These are phyloP conservation scores for Dendrolimus kikuchii DNA, from an alignment of 1,140 invertebrate species.

Conservation along the genomic window DNA sequence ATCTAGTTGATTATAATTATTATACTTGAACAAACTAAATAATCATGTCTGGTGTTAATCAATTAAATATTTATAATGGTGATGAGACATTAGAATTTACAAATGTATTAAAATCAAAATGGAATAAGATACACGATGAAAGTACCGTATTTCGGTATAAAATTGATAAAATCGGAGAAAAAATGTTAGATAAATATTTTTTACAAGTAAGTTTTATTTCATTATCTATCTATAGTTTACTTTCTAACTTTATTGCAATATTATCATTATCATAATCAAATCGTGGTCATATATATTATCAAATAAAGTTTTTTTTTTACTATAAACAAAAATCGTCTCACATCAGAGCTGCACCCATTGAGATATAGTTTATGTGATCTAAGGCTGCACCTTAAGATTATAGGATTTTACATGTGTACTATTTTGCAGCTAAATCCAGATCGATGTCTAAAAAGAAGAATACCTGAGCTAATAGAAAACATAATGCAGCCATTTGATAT, in stretches of 20 bases:
- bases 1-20: no score
- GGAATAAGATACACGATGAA: slow-evolving; percentile 36
- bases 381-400: no score
- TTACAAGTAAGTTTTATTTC: slow-evolving; percentile 30
- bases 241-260: not conserved
- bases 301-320: no score
- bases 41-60: not conserved
- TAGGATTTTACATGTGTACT: not conserved
- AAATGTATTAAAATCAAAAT: slow-evolving; percentile 27
- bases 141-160: slow-evolving; percentile 45
- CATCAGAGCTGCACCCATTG: no score
- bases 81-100: slow-evolving; percentile 14
- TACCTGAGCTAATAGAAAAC: slow-evolving; percentile 74
- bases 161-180: slow-evolving; percentile 37
- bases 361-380: no score
- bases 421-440: slow-evolving; percentile 77
- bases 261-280: no score
- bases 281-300: no score
- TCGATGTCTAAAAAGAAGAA: slow-evolving; percentile 73
- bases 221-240: not conserved
- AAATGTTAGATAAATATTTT: slow-evolving; percentile 39
- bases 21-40: no score
- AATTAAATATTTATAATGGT: slow-evolving; percentile 4
- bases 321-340: no score
- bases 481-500: slow-evolving; percentile 76